phyloP scores from a whole-genome alignment of 1,140 invertebrate species.

The Drosophila burlai region DNA sequence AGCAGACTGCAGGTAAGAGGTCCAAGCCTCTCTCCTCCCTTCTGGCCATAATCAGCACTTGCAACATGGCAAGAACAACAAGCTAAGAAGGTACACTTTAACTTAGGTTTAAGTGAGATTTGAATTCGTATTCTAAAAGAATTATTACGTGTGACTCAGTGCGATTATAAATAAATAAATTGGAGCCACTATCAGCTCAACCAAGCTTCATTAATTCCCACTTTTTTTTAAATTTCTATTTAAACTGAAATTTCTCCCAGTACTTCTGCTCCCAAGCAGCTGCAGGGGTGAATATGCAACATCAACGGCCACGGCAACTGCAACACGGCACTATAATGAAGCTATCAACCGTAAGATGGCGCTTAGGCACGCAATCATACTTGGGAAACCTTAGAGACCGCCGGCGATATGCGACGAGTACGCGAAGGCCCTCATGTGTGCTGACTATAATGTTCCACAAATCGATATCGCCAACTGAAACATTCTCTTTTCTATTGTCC shows the following conservation, averaged over 20 bases:
- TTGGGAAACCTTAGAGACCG: slow-evolving; percentile 49
- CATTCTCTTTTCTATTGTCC: neutral
- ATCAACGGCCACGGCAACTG: slow-evolving; percentile 33
- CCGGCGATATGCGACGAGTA: slow-evolving; percentile 13
- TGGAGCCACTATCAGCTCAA: neutral
- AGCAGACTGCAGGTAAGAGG: slow-evolving; percentile 57
- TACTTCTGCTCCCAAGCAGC: slow-evolving; percentile 4
- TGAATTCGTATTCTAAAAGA: neutral
- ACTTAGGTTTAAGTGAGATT: neutral
- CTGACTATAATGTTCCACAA: neutral
- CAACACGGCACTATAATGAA: slow-evolving; percentile 78
- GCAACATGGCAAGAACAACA: slow-evolving; percentile 59
- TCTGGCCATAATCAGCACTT: slow-evolving; percentile 70
- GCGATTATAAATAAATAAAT: too few species aligned
- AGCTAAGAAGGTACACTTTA: neutral
- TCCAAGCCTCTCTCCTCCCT: slow-evolving; percentile 44
- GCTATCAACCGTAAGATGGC: slow-evolving; percentile 81
- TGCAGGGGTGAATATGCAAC: slow-evolving; percentile 33
- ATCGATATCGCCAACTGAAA: neutral
- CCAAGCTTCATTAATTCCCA: too few species aligned
- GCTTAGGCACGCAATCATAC: slow-evolving; percentile 82
- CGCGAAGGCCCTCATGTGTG: slow-evolving; percentile 14
- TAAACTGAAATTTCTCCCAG: neutral
- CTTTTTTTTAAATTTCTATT: neutral
- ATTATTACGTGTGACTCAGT: neutral